Evolutionary conservation across 2,888 invertebrate species (phyloP).

Genomic region (Hirtodrosophila trivittata): DNA sequence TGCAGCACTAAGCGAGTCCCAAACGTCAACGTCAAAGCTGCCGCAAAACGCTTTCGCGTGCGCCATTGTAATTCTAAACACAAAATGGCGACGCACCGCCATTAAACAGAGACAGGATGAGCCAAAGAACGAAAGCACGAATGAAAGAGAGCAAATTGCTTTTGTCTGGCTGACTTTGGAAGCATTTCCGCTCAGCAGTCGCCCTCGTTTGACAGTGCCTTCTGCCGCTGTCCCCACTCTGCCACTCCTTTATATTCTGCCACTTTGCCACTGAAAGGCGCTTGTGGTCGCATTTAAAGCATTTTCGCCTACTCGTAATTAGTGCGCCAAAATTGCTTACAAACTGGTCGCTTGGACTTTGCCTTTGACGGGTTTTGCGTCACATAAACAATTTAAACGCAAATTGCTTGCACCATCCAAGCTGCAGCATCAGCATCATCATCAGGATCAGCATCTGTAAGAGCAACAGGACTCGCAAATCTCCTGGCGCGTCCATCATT

Average conservation of each 20-base stretch:
- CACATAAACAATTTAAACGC: slow-evolving; percentile 54
- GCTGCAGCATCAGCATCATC: slow-evolving; percentile 10
- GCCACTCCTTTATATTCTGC: too few relatives aligned
- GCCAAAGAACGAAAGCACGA: neutral
- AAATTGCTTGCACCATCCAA: slow-evolving; percentile 44
- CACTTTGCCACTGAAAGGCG: neutral
- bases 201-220: slow-evolving; percentile 11
- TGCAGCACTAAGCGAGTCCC: slow-evolving; percentile 48
- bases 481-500: slow-evolving; percentile 52
- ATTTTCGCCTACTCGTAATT: slow-evolving; percentile 45
- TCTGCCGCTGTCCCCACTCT: neutral
- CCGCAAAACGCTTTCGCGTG: slow-evolving; percentile 50
- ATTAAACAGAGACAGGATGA: slow-evolving; percentile 21
- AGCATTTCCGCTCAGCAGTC: slow-evolving; percentile 20
- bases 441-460: too few relatives aligned
- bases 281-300: slow-evolving; percentile 23
- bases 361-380: slow-evolving; percentile 25
- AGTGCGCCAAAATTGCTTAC: slow-evolving; percentile 51
- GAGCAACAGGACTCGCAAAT: slow-evolving; percentile 9
- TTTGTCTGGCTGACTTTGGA: slow-evolving; percentile 32
- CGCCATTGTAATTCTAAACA: slow-evolving; percentile 64
- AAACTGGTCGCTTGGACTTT: slow-evolving; percentile 10
- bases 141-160: slow-evolving; percentile 19
- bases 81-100: slow-evolving; percentile 60
- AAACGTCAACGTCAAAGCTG: slow-evolving; percentile 49